Percentiles rank a stretch among this genome's conserved stretches.
phyloP scores from a whole-genome alignment of 2,888 invertebrate genomes.

The Thyatira batis region DNA sequence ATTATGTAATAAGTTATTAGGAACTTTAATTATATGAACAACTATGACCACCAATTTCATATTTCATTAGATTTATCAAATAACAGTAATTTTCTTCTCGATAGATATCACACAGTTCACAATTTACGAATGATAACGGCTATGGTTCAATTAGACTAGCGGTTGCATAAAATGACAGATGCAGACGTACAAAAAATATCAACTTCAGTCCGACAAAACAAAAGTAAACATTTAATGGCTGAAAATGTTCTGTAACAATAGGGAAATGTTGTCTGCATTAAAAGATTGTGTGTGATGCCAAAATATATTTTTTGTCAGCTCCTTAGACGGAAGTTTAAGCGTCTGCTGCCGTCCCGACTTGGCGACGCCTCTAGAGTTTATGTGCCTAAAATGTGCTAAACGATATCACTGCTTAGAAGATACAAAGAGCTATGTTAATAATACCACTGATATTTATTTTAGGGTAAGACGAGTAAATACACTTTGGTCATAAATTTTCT shows the following conservation, averaged over 20 bases:
- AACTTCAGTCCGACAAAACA: background rate
- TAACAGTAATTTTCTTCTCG: too few species aligned
- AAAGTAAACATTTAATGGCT: background rate
- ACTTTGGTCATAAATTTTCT: too few species aligned
- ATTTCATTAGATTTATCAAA: too few species aligned
- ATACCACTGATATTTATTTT: too few species aligned
- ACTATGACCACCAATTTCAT: too few species aligned
- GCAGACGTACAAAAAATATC: background rate
- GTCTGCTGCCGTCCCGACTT: conserved; percentile 59
- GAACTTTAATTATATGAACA: too few species aligned
- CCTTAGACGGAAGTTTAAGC: conserved; percentile 47
- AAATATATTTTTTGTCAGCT: conserved; percentile 67
- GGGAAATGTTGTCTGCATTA: conserved; percentile 31
- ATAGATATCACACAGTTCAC: too few species aligned
- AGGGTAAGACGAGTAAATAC: too few species aligned
- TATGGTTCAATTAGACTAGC: too few species aligned
- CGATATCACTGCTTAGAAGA: background rate
- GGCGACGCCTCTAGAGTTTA: conserved; percentile 47
- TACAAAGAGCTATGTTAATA: background rate
- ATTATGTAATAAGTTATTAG: background rate
- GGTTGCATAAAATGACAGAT: too few species aligned
- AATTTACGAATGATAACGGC: too few species aligned
- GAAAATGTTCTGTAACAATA: conserved; percentile 15
- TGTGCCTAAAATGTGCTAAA: conserved; percentile 40
- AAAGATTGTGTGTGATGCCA: conserved; percentile 51